These are phyloP conservation scores for Hydropsyche tenuis DNA, from an alignment of 1,140 invertebrate species.

Conservation along the genomic window DNA sequence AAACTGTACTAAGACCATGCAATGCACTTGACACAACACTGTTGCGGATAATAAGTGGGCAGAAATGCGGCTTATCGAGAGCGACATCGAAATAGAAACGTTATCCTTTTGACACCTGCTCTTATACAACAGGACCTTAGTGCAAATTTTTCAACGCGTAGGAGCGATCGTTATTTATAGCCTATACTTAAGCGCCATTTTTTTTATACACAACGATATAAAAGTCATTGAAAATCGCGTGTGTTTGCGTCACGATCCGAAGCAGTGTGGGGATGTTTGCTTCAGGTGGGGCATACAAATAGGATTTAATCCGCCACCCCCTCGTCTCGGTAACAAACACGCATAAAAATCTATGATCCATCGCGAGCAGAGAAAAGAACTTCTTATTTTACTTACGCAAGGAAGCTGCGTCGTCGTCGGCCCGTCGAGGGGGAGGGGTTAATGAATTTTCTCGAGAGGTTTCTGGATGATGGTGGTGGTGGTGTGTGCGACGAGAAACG, in stretches of 20 bases:
- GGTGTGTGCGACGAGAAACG: neutral
- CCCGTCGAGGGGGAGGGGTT: slow-evolving; percentile 40
- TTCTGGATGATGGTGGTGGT: neutral
- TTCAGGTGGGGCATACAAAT: slow-evolving; percentile 44
- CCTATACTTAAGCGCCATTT: neutral
- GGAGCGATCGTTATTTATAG: neutral
- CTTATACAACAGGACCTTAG: neutral
- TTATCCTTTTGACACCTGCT: neutral
- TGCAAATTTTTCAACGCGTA: neutral
- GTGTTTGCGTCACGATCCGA: slow-evolving; percentile 10
- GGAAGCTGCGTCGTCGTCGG: slow-evolving; percentile 23
- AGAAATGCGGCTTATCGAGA: neutral
- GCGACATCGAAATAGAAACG: neutral
- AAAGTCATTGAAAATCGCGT: neutral
- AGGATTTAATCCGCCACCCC: slow-evolving; percentile 46
- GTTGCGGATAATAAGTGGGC: neutral
- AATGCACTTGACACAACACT: too few species aligned
- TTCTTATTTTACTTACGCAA: slow-evolving; percentile 51
- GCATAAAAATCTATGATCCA: slow-evolving; percentile 51
- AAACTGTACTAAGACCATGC: too few species aligned
- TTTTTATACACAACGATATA: neutral
- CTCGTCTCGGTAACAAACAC: slow-evolving; percentile 44
- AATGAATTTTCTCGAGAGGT: slow-evolving; percentile 48
- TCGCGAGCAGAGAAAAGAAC: slow-evolving; percentile 46
- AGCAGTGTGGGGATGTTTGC: slow-evolving; percentile 24